Evolutionary conservation across 2,797 vertebrate genomes (phyloP).

Genomic region (Psittacula derbiana): DNA sequence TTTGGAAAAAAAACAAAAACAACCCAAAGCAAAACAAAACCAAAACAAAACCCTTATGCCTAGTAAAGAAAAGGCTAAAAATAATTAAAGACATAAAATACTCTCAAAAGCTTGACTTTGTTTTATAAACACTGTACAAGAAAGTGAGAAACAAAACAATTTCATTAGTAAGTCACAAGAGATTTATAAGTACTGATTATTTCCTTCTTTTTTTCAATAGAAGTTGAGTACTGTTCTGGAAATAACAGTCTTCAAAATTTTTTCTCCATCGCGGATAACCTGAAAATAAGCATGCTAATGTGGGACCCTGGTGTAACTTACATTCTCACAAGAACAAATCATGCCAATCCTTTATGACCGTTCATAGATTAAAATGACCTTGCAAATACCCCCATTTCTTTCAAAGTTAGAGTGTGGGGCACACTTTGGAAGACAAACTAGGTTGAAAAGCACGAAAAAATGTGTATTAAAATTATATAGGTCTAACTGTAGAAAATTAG

Average conservation of each 20-base stretch:
- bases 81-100: slow-evolving; percentile 19
- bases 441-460: background rate
- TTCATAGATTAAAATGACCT: background rate
- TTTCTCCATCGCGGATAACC: background rate
- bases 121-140: slow-evolving; percentile 38
- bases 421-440: background rate
- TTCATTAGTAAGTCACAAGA: slow-evolving; percentile 11
- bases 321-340: background rate
- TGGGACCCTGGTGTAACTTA: background rate
- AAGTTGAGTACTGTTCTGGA: background rate
- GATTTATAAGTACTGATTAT: background rate
- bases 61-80: slow-evolving; percentile 23
- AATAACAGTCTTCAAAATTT: background rate
- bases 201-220: background rate
- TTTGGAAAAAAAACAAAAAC: background rate
- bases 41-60: background rate
- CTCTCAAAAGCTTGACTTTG: background rate
- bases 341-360: background rate
- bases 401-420: background rate
- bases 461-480: background rate
- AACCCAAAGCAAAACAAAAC: background rate
- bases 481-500: background rate
- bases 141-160: background rate
- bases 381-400: background rate
- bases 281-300: background rate